These are phyloP conservation scores for Rambutsinella grinnellia DNA, from an alignment of 2,888 invertebrate species.

Conservation along the genomic window DNA sequence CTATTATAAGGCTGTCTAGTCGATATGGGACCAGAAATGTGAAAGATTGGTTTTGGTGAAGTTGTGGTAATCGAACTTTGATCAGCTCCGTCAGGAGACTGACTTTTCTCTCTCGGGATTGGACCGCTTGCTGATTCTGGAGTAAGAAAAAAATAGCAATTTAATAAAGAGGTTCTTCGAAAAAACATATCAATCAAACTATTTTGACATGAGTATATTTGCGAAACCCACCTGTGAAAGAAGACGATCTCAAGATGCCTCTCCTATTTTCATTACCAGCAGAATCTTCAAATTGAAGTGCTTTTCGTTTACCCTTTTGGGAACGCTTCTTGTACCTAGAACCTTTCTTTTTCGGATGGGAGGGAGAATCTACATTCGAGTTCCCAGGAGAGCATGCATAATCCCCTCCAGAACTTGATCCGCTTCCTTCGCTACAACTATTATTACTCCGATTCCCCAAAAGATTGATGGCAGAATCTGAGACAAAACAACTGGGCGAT, in stretches of 20 bases:
- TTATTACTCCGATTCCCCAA: conserved; percentile 52
- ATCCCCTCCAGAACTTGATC: conserved; percentile 58
- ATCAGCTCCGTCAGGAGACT: conserved; percentile 29
- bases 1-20: conserved; percentile 40
- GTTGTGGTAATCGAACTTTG: conserved; percentile 22
- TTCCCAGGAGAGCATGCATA: conserved; percentile 45
- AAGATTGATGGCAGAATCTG: conserved; percentile 65
- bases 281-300: conserved; percentile 14
- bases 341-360: conserved; percentile 51
- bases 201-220: no score
- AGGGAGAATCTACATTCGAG: conserved; percentile 43
- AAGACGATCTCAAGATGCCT: conserved; percentile 25
- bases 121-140: conserved; percentile 41
- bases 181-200: no score
- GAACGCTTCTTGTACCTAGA: conserved; percentile 38
- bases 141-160: conserved; percentile 4
- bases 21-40: conserved; percentile 46
- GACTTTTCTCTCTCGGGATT: conserved; percentile 22
- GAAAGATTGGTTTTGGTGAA: conserved; percentile 52
- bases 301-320: conserved; percentile 43
- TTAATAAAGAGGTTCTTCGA: no score
- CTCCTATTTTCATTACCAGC: conserved; percentile 6
- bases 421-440: conserved; percentile 50
- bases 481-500: conserved; percentile 56
- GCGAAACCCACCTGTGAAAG: conserved; percentile 49